Conservation (phyloP, 2,888 invertebrate species). For the Caprella mutica region DNA sequence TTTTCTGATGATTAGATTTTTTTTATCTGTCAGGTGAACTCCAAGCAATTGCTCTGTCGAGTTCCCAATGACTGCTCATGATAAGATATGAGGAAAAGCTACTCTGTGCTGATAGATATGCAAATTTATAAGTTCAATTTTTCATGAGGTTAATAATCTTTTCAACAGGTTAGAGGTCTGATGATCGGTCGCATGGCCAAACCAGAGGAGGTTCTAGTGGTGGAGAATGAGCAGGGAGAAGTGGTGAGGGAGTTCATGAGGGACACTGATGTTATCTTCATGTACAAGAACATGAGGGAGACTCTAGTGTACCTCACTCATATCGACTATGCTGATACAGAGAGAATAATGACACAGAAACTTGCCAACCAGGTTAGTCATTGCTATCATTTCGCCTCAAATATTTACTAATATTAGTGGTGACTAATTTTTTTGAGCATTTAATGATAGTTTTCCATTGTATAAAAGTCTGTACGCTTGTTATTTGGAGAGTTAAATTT, state of each 20-base stretch:
- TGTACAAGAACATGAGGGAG: slow-evolving; percentile 99
- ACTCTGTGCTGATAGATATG: too few relatives aligned
- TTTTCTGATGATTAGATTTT: background rate
- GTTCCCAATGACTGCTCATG: too few relatives aligned
- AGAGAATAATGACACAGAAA: slow-evolving; percentile 97
- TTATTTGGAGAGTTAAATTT: too few relatives aligned
- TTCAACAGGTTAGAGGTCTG: slow-evolving; percentile 63
- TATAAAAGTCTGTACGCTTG: too few relatives aligned
- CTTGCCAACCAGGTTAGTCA: slow-evolving; percentile 73
- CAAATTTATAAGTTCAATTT: too few relatives aligned
- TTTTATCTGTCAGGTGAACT: too few relatives aligned
- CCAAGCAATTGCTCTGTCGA: too few relatives aligned
- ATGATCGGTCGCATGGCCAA: slow-evolving; percentile 99
- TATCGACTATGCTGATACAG: slow-evolving; percentile 94
- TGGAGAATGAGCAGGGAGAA: slow-evolving; percentile 99
- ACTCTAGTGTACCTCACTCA: slow-evolving; percentile 95
- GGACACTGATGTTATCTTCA: slow-evolving; percentile 97
- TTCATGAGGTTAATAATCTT: too few relatives aligned
- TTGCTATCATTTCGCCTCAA: too few relatives aligned
- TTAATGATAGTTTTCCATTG: too few relatives aligned
- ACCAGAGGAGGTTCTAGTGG: slow-evolving; percentile 97
- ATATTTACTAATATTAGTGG: too few relatives aligned
- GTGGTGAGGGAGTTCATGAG: slow-evolving; percentile 99
- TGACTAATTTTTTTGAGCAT: too few relatives aligned
- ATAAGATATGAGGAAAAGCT: background rate